phyloP scores from a whole-genome alignment of 2,888 invertebrate species.

The Acleris sparsana region DNA sequence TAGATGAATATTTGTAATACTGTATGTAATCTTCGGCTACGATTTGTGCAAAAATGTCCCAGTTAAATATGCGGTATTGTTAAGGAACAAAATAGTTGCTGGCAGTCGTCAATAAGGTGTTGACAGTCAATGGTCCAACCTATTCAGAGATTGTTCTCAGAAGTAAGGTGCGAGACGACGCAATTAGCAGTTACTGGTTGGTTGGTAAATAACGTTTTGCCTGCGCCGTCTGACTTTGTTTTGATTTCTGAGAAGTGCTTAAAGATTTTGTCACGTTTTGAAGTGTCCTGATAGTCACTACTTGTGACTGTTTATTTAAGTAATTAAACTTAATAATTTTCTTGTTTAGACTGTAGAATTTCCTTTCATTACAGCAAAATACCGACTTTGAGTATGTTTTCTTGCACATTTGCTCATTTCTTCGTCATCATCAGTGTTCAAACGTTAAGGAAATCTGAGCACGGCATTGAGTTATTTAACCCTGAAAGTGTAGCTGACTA shows the following conservation, averaged over 20 bases:
- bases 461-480: constrained; percentile 75
- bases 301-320: too few relatives aligned
- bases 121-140: not conserved
- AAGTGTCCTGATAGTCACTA: too few relatives aligned
- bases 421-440: not conserved
- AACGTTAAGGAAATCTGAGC: constrained; percentile 53
- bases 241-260: constrained; percentile 6
- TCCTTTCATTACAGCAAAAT: too few relatives aligned
- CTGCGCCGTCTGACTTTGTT: constrained; percentile 9
- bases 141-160: constrained; percentile 9
- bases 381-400: too few relatives aligned
- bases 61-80: not conserved
- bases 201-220: constrained; percentile 1
- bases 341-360: too few relatives aligned
- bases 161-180: constrained; percentile 15
- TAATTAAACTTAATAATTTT: too few relatives aligned
- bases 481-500: constrained; percentile 70
- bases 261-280: not conserved
- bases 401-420: constrained; percentile 6
- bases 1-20: not conserved
- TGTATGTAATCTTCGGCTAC: not conserved
- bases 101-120: not conserved
- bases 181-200: not conserved
- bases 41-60: not conserved
- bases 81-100: too few relatives aligned